Conservation (phyloP, 2,888 invertebrate species). For the Sceliomorpha sp. region DNA sequence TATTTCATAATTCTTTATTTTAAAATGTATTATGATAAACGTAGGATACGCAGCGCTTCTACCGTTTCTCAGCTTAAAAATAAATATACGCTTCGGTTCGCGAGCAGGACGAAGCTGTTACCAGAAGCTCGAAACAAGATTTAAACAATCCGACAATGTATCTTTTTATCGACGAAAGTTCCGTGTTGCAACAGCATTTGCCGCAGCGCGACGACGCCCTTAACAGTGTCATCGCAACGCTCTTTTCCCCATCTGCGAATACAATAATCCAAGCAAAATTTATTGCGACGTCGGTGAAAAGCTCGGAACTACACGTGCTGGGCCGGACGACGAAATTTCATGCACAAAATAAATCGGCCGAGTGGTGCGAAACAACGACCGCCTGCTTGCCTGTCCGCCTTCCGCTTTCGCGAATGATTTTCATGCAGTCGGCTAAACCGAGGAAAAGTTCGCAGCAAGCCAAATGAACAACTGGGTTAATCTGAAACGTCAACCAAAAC, state of each 20-base stretch:
- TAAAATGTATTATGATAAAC: no score
- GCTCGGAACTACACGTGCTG: conserved; percentile 23
- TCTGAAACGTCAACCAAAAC: conserved; percentile 68
- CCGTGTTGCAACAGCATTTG: background rate
- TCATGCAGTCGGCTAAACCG: conserved; percentile 54
- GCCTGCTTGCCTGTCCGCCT: no score
- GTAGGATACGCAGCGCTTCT: no score
- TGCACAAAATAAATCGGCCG: conserved; percentile 36
- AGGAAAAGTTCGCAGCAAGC: conserved; percentile 58
- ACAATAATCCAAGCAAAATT: conserved; percentile 38
- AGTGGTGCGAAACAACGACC: conserved; percentile 24
- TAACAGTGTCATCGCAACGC: conserved; percentile 18
- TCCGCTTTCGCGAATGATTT: conserved; percentile 34
- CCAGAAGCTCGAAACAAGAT: conserved; percentile 8
- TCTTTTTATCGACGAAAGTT: conserved; percentile 22
- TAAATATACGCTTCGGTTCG: no score
- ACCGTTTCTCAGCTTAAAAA: no score
- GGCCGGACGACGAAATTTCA: conserved; percentile 33
- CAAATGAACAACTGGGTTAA: conserved; percentile 72
- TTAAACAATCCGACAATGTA: conserved; percentile 7
- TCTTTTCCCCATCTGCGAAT: background rate
- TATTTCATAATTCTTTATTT: no score
- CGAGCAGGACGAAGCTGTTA: no score
- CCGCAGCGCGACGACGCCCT: conserved; percentile 18
- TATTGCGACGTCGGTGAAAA: conserved; percentile 31